phyloP scores from a whole-genome alignment of 64 coral and sea anemone species.

The Exaiptasia diaphana region DNA sequence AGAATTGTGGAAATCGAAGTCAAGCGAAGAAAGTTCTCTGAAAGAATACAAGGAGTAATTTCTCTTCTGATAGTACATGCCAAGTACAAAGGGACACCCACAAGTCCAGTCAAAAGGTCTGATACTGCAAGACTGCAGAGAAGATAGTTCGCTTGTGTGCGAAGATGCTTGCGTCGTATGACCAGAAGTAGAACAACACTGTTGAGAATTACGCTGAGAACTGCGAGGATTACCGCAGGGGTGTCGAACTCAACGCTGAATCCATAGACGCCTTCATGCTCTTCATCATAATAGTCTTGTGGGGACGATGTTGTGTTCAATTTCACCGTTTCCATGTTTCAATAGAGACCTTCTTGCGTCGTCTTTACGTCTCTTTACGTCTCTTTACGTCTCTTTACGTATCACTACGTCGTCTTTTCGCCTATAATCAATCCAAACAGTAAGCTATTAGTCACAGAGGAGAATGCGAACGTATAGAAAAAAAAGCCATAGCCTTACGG shows the following conservation, averaged over 20 bases:
- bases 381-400: too few species aligned
- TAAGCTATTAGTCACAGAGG: too few species aligned
- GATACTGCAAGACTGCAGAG: conserved; percentile 20
- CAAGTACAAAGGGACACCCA: conserved; percentile 8
- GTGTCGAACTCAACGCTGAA: neutral
- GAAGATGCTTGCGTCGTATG: neutral
- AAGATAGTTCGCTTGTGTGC: conserved; percentile 13
- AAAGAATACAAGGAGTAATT: neutral
- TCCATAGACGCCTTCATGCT: neutral
- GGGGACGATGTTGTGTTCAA: too few species aligned
- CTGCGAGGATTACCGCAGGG: neutral
- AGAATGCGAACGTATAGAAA: too few species aligned
- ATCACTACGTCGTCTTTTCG: too few species aligned
- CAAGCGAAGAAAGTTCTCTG: conserved; percentile 7
- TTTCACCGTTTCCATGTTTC: too few species aligned
- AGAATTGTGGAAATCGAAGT: conserved; percentile 1
- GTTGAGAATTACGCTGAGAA: neutral
- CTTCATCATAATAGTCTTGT: too few species aligned
- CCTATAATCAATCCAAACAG: too few species aligned
- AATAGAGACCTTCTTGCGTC: too few species aligned
- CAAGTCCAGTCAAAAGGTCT: conserved; percentile 16
- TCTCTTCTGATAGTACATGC: neutral
- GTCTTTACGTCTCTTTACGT: too few species aligned
- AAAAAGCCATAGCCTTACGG: too few species aligned
- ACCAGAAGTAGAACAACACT: neutral